Evolutionary conservation across 2,113 vertebrate genomes (phyloP), one percentile per base, ranked within the genome.

Genomic region (Scortum barcoo): DNA sequence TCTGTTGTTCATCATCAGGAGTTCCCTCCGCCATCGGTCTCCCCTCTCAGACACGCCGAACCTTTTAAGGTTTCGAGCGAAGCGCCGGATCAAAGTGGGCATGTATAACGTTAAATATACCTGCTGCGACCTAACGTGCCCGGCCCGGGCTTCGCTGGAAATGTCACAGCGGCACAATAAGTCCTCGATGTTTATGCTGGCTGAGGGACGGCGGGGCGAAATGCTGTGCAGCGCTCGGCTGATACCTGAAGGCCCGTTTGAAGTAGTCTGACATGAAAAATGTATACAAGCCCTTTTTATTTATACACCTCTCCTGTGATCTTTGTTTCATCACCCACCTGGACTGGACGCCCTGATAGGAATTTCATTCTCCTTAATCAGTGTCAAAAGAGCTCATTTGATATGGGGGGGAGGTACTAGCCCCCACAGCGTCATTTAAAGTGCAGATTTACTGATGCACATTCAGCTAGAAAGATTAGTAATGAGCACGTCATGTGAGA

Each of bases 231-330:
- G 79, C 26, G 8, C 3, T 1, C n/a, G 6, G 79, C 42, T 7
- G 12, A 36, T 22, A 83, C 78, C 84, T 85, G 66, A 80, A 79
- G 80, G 72, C 56, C 66, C 57, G 67, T 89, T 87, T 85, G 84
- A 86, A 89, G 88, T 17, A 0, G 61, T 67, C 22, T 73, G 70
- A 74, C 80, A 87, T 89, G 76, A 89, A 85, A 89, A 86, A 89
- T 89, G 77, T 67, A 84, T 75, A 70, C 70, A 24, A 28, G 66
- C 33, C 30, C 78, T 84, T 68, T 84, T 86, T 88, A 78, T 76
- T 86, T 46, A 79, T 71, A 22, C 33, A 33, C 68, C 78, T 58
- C 26, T 53, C 16, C 81, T 84, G 54, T 86, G 87, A 80, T 80
- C 72, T 73, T 57, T 68, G 80, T 77, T 89, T 80, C 83, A 83